Evolutionary conservation across 2,888 invertebrate genomes (phyloP), one percentile per base, ranked within the genome.

Genomic region (Trissoscelio sp.): DNA sequence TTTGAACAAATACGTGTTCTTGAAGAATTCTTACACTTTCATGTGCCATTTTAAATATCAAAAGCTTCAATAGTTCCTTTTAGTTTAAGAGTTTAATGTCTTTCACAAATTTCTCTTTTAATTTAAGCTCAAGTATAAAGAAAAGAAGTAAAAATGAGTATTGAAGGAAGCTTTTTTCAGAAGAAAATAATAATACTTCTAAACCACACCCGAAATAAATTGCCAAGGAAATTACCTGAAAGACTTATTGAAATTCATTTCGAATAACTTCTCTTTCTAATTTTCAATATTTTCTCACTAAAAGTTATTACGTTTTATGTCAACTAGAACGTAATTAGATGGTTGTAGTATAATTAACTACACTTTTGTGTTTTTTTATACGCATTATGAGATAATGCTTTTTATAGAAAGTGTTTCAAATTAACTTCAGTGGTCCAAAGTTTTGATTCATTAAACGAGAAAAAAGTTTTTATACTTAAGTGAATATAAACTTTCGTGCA

Each of bases 211-310:
- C 18, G 7, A 62, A 62, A 44, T 31, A 62, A 62, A 62, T 7
- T 62, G 46, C 31, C 46, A 3, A 46, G 62, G 62, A 62, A 62
- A 46, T 62, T 62, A 46, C 46, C 62, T 62, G 46, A 31, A 28
- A 46, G 46, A 46, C 46, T 62, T 62, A 62, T 62, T 62, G 46
- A 20, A 62, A 62, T 62, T 46, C 39, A 7, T 46, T 62, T 62
- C 46, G 31, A 62, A 46, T 31, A 31, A 46, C 31, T 46, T 42
- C 31, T 62, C 37, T 34, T 57, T 16, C n/a, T 28, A 46, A 16
- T 46, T 64, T 51, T 37, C 34, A 51, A 51, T 22, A 31, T 31
- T 31, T n/a, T 46, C 6, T 37, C 11, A 12, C 9, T 37, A 9
- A 7, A 20, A 20, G 9, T 9, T 44, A 20, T 9, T 4, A 44